phyloP scores from a whole-genome alignment of 2,113 vertebrate genomes.

The Bufo gargarizans region DNA sequence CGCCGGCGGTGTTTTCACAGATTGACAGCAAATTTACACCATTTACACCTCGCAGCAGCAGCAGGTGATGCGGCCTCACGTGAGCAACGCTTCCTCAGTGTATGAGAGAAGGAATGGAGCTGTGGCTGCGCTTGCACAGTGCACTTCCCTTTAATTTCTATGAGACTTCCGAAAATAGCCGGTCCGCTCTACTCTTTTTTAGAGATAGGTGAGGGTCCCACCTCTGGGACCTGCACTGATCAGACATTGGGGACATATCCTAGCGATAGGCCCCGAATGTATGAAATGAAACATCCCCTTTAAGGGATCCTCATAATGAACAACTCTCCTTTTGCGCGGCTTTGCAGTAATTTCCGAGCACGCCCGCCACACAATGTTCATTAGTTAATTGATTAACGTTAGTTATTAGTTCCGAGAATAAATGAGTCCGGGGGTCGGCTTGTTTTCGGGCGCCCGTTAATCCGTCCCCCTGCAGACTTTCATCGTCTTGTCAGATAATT shows the following conservation, averaged over 20 bases:
- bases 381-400: constrained; percentile 4
- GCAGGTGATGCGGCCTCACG: neutral
- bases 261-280: too few species aligned
- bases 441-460: neutral
- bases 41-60: neutral
- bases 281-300: neutral
- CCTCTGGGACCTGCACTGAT: too few species aligned
- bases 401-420: neutral
- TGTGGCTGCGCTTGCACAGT: too few species aligned
- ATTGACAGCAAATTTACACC: constrained; percentile 13
- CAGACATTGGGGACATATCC: too few species aligned
- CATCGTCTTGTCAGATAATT: neutral
- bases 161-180: too few species aligned
- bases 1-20: constrained; percentile 5
- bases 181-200: too few species aligned
- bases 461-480: constrained; percentile 4
- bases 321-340: neutral
- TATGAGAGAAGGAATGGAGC: too few species aligned
- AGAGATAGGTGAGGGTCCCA: too few species aligned
- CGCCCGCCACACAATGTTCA: neutral
- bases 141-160: too few species aligned
- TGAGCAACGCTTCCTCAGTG: neutral
- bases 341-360: neutral
- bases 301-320: neutral
- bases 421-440: neutral